phyloP scores from a whole-genome alignment of 92 coral and sea anemone species.

The Porites lobata region DNA sequence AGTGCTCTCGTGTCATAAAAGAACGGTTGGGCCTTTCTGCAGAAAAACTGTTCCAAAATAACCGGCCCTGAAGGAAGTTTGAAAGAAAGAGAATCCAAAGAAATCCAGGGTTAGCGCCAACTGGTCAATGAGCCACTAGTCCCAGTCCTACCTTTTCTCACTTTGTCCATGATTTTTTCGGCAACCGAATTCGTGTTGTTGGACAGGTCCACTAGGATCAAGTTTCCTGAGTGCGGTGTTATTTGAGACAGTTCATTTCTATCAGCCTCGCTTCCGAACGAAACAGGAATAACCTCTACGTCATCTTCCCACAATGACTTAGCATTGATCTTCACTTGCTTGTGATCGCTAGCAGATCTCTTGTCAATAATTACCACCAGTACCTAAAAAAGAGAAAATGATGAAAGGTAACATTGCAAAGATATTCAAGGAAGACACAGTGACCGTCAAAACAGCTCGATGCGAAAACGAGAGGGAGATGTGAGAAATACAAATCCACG shows the following conservation, averaged over 20 bases:
- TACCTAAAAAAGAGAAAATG: constrained; percentile 25
- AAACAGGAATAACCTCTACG: constrained; percentile 81
- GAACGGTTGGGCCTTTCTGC: no score
- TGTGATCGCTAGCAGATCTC: constrained; percentile 66
- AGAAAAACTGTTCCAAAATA: no score
- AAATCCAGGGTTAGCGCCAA: no score
- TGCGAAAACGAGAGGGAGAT: no score
- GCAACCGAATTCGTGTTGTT: constrained; percentile 73
- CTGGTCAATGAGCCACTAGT: background rate
- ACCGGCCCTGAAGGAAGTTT: no score
- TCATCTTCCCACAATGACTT: constrained; percentile 71
- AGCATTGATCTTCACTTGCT: constrained; percentile 58
- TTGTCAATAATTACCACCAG: constrained; percentile 87
- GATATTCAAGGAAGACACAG: background rate
- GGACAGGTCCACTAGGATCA: constrained; percentile 56
- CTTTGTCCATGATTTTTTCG: constrained; percentile 65
- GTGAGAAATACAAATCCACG: no score
- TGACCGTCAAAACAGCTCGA: background rate
- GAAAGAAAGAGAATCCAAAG: no score
- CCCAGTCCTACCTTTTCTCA: constrained; percentile 62
- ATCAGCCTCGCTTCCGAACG: constrained; percentile 83
- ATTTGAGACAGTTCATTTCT: constrained; percentile 54
- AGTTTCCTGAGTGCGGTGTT: constrained; percentile 68
- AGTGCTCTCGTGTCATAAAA: no score
- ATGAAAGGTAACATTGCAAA: background rate